Evolutionary conservation across 35 echinoderm and acorn worm species (phyloP).

Genomic region (Anneissia japonica): DNA sequence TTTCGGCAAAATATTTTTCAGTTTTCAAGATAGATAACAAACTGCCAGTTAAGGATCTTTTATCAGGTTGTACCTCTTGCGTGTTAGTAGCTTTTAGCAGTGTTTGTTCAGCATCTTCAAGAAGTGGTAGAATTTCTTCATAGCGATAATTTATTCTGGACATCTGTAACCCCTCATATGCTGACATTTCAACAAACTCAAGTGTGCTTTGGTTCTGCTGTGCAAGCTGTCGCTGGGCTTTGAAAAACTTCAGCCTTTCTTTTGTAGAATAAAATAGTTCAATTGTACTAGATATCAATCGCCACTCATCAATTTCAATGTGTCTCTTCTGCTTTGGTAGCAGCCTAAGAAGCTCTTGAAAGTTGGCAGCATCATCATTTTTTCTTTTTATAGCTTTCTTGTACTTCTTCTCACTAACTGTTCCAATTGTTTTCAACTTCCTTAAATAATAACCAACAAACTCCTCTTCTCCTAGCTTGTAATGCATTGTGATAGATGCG

Average conservation of each 20-base stretch:
- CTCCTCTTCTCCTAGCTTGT: conserved; percentile 41
- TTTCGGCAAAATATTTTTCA: background rate
- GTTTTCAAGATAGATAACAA: background rate
- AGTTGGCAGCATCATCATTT: conserved; percentile 74
- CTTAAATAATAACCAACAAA: conserved; percentile 61
- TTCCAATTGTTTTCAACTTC: conserved; percentile 47
- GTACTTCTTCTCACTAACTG: conserved; percentile 48
- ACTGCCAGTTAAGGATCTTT: background rate
- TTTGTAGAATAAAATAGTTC: background rate
- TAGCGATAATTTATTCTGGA: conserved; percentile 45
- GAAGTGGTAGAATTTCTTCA: conserved; percentile 41
- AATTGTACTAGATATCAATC: background rate
- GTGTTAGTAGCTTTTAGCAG: background rate
- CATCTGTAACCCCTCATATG: conserved; percentile 49
- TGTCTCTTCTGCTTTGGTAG: conserved; percentile 2
- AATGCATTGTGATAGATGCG: conserved; percentile 16
- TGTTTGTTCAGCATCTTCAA: conserved; percentile 49
- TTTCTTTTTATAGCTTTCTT: conserved; percentile 40
- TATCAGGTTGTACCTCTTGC: background rate
- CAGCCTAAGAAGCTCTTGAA: conserved; percentile 45
- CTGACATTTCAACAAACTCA: conserved; percentile 49
- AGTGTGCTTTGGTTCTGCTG: conserved; percentile 5
- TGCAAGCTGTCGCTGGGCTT: background rate
- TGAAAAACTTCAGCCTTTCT: background rate
- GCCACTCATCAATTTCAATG: background rate